Conservation (phyloP, 2,888 invertebrate genomes). For the Ischnus inquisitorius region DNA sequence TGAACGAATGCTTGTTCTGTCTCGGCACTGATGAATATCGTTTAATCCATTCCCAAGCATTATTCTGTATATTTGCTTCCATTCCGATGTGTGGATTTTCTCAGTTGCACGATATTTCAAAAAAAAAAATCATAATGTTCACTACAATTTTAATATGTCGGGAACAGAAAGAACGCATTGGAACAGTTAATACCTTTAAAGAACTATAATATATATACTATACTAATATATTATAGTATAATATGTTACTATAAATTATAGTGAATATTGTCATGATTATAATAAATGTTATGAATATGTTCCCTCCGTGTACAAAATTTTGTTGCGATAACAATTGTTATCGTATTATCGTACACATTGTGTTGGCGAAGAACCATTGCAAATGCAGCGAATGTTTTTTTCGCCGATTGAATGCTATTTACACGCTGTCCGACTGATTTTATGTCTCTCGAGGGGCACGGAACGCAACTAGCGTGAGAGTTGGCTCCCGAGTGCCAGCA, state of each 20-base stretch:
- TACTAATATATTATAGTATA: no score
- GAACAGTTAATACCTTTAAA: no score
- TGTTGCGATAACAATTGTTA: no score
- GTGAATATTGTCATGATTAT: no score
- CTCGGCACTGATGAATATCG: not conserved
- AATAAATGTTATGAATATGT: no score
- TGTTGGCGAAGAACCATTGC: not conserved
- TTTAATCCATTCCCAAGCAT: not conserved
- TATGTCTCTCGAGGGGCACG: not conserved
- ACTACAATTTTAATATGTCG: not conserved
- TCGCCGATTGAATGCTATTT: not conserved
- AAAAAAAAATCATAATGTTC: not conserved
- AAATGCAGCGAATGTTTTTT: not conserved
- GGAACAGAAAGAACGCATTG: not conserved
- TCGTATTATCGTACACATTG: not conserved
- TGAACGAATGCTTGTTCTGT: not conserved
- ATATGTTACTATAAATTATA: no score
- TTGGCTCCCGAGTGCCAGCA: conserved; percentile 11
- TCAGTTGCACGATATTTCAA: not conserved
- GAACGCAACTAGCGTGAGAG: conserved; percentile 20
- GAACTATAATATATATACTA: no score
- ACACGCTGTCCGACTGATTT: not conserved
- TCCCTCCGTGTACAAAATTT: no score
- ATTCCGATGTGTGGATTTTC: not conserved
- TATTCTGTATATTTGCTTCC: conserved; percentile 2